Percentiles rank a stretch among this genome's conserved stretches.
Evolutionary conservation across 37 sponge, comb jelly and placozoan species (phyloP).

Genomic region (Theonella swinhoei): DNA sequence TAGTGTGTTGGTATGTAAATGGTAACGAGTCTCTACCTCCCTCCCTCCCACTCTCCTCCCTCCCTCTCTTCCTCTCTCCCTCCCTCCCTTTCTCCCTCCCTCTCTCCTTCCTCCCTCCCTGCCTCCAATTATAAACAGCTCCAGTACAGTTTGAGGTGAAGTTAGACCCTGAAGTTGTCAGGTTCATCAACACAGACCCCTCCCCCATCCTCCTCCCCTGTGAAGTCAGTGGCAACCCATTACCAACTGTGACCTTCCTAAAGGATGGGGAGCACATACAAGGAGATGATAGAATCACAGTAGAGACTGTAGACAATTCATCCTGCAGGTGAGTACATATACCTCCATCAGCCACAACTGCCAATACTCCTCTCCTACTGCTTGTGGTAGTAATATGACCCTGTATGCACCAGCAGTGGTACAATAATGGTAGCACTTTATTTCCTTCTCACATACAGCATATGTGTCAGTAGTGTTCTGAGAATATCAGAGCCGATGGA

Average conservation of each 20-base stretch:
- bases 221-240: background rate
- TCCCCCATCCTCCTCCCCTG: background rate
- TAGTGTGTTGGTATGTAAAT: no score
- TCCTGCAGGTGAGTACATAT: no score
- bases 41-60: background rate
- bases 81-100: background rate
- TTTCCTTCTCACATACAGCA: background rate
- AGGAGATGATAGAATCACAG: no score
- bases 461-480: background rate
- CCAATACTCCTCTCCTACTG: no score
- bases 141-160: background rate
- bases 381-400: no score
- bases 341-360: no score
- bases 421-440: no score
- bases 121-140: background rate
- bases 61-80: background rate
- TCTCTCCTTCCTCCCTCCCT: no score
- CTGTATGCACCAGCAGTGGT: no score
- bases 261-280: no score
- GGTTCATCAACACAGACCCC: background rate
- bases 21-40: no score
- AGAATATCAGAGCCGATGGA: background rate
- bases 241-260: background rate
- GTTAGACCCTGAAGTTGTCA: background rate
- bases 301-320: no score